phyloP scores from a whole-genome alignment of 2,113 vertebrate genomes.

The Chionis minor region DNA sequence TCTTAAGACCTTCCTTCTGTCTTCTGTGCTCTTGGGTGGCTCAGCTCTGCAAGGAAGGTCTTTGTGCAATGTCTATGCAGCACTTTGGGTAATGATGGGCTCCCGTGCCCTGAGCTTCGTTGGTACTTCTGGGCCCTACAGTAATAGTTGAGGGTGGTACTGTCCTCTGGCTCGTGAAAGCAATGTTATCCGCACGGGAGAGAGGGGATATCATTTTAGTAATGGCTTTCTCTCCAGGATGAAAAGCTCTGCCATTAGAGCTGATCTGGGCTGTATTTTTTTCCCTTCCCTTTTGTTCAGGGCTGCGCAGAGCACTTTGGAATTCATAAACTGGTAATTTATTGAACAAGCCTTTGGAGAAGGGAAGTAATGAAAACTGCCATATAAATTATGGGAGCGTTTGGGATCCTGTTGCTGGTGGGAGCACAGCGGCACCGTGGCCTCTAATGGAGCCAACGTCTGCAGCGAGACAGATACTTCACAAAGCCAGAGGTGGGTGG shows the following conservation, averaged over 20 bases:
- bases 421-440: neutral
- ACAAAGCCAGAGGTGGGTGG: neutral
- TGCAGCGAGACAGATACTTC: rapidly evolving
- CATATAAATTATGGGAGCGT: conserved; percentile 49
- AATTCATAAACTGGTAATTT: conserved; percentile 75
- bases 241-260: neutral
- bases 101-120: neutral
- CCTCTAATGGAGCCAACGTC: neutral
- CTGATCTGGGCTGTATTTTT: neutral
- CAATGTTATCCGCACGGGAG: neutral
- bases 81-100: neutral
- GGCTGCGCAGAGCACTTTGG: conserved; percentile 45
- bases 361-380: conserved; percentile 66
- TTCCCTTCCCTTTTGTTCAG: neutral
- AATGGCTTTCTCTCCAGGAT: neutral
- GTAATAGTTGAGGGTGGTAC: neutral
- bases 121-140: neutral
- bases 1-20: neutral
- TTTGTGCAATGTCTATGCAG: rapidly evolving
- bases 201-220: neutral
- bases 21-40: neutral
- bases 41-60: neutral
- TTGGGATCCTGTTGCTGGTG: conserved; percentile 21
- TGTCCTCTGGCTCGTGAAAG: neutral
- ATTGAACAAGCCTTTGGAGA: conserved; percentile 68